These are phyloP conservation scores for Kryptolebias marmoratus DNA, from an alignment of 2,113 vertebrate genomes.

Conservation along the genomic window DNA sequence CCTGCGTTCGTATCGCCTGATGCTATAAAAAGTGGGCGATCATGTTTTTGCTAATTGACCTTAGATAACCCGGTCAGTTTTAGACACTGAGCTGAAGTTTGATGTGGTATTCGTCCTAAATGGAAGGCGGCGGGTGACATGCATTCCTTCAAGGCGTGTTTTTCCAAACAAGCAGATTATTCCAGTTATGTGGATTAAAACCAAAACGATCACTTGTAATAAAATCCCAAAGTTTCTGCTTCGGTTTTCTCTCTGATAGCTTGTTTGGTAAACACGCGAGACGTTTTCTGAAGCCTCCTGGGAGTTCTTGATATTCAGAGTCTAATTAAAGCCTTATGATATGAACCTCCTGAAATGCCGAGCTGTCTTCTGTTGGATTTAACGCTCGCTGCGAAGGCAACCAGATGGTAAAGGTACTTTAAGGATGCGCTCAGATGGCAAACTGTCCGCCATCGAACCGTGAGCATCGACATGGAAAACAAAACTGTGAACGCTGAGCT, in stretches of 20 bases:
- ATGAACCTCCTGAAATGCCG: background rate
- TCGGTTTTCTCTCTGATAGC: too few species aligned
- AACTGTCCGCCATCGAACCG: background rate
- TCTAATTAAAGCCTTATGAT: background rate
- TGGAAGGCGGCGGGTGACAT: too few species aligned
- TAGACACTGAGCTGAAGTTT: too few species aligned
- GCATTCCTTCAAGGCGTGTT: too few species aligned
- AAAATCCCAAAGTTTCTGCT: too few species aligned
- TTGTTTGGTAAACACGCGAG: background rate
- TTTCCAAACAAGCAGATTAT: constrained; percentile 4
- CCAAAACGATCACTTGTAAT: too few species aligned
- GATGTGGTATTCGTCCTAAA: too few species aligned
- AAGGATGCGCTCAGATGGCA: background rate
- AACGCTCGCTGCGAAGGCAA: background rate
- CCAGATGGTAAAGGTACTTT: background rate
- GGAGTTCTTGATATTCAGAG: background rate
- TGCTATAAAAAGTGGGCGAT: too few species aligned
- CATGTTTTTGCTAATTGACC: too few species aligned
- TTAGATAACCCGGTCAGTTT: too few species aligned
- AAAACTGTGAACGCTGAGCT: background rate
- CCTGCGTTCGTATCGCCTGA: background rate
- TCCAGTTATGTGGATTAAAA: too few species aligned
- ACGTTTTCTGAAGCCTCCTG: background rate
- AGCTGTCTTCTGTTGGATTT: background rate
- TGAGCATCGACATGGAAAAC: background rate